Percentiles rank a stretch among this genome's conserved stretches.
Conservation (phyloP, 2,797 vertebrate genomes). For the Enteromius anoplus region DNA sequence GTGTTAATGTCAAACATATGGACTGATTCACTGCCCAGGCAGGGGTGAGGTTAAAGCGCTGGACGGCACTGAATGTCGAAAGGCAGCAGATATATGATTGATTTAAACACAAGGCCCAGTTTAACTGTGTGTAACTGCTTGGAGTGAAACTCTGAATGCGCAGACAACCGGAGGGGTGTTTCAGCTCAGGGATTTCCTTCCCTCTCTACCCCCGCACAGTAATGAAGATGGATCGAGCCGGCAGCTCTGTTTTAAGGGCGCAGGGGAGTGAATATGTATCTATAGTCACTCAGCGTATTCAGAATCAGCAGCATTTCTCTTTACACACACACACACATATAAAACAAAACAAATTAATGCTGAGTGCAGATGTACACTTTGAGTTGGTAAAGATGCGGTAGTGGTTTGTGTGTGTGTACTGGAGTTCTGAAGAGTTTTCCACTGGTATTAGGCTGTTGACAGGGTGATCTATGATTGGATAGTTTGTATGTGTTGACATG, state of each 20-base stretch:
- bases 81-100: constrained; percentile 40
- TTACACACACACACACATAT: constrained; percentile 2
- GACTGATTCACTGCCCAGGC: constrained; percentile 27
- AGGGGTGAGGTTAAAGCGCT: constrained; percentile 10
- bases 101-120: constrained; percentile 37
- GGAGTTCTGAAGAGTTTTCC: constrained; percentile 37
- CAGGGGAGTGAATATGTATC: constrained; percentile 62
- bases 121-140: constrained; percentile 39
- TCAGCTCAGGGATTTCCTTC: constrained; percentile 69
- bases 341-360: constrained; percentile 62
- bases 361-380: constrained; percentile 74
- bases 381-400: constrained; percentile 46
- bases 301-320: constrained; percentile 63
- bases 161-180: constrained; percentile 19
- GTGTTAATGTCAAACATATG: constrained; percentile 43
- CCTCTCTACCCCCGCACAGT: constrained; percentile 70
- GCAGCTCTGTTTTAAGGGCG: constrained; percentile 70
- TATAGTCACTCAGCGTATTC: constrained; percentile 62
- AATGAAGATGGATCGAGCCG: constrained; percentile 73
- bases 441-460: constrained; percentile 30
- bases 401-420: constrained; percentile 25
- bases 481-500: constrained; percentile 33
- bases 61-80: constrained; percentile 18
- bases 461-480: constrained; percentile 24
- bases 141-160: constrained; percentile 20